Conservation (phyloP, 2,797 vertebrate genomes). For the Lycodopsis pacificus region DNA sequence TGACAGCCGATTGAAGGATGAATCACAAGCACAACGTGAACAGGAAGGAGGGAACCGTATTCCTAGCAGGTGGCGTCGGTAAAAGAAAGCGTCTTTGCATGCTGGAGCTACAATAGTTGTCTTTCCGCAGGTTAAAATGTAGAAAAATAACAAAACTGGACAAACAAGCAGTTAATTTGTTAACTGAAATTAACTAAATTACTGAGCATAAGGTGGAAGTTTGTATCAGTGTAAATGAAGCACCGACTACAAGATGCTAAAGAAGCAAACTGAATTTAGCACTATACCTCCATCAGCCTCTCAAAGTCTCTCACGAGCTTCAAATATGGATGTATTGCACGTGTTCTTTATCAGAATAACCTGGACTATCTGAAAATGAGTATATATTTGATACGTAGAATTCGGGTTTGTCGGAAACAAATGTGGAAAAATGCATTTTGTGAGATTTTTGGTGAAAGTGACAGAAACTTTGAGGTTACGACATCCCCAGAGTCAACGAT, state of each 20-base stretch:
- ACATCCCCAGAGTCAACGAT: too few species aligned
- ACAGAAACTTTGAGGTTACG: not conserved
- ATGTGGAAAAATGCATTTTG: not conserved
- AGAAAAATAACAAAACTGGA: not conserved
- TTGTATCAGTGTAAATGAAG: not conserved
- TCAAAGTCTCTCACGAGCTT: not conserved
- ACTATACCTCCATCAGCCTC: too few species aligned
- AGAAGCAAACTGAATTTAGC: not conserved
- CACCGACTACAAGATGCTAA: not conserved
- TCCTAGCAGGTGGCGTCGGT: conserved; percentile 31
- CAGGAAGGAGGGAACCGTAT: conserved; percentile 33
- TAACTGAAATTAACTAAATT: not conserved
- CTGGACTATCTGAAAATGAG: not conserved
- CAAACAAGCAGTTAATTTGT: not conserved
- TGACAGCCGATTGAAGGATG: conserved; percentile 59
- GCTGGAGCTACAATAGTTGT: not conserved
- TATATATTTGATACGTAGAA: conserved; percentile 3
- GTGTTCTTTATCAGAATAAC: not conserved
- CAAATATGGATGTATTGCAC: not conserved
- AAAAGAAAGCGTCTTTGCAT: conserved; percentile 7
- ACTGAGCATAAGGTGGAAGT: not conserved
- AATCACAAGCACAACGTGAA: conserved; percentile 41
- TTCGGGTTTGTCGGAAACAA: not conserved
- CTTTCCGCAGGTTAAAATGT: conserved; percentile 10
- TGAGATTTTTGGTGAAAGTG: not conserved